Evolutionary conservation across 1,140 invertebrate genomes (phyloP), one percentile per base, ranked within the genome.

Genomic region (Caenorhabditis inopinata): DNA sequence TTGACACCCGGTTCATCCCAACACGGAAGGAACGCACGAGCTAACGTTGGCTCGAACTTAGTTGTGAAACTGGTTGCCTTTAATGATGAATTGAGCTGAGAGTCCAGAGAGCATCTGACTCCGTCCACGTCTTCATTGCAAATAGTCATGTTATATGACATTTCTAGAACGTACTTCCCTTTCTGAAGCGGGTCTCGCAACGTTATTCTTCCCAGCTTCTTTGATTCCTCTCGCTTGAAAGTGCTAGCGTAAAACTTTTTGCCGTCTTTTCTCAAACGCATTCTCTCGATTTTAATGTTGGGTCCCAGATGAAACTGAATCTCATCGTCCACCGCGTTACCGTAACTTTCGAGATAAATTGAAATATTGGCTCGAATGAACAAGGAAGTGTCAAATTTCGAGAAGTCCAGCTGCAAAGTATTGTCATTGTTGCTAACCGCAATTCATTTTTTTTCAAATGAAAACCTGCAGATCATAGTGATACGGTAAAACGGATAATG

Each of bases 1-100:
- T 97, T 97, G 84, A 96, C 92, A 48, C 92, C 91, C 0, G 96
- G 96, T 88, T 98, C 96, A 89, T 98, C 96, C 89, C 96, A 96
- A 89, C 95, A 96, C 0, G 96, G 96, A 87, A 98, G 97, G 0
- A 96, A 95, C 76, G 93, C 93, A 29, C 96, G 91, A 0, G 96
- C 96, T 83, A 94, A 94, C 6, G 95, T 96, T 68, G 96, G 93
- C 89, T 97, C 94, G 87, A 99, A 98, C 87, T 97, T 94, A 0
- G 80, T 88, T 49, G 76, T 85, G 58, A 85, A 85, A 51, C 49
- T 86, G 46, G 42, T 73, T n/a, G 48, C 82, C 6, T 38, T 51
- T 18, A 51, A 12, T 14, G 25, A 83, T 7, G 45, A 58, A 46
- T 23, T 29, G 9, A 11, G 76, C 42, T 73, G 51, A 42, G 14